phyloP scores from a whole-genome alignment of 2,113 vertebrate genomes.

The Sitta europaea region DNA sequence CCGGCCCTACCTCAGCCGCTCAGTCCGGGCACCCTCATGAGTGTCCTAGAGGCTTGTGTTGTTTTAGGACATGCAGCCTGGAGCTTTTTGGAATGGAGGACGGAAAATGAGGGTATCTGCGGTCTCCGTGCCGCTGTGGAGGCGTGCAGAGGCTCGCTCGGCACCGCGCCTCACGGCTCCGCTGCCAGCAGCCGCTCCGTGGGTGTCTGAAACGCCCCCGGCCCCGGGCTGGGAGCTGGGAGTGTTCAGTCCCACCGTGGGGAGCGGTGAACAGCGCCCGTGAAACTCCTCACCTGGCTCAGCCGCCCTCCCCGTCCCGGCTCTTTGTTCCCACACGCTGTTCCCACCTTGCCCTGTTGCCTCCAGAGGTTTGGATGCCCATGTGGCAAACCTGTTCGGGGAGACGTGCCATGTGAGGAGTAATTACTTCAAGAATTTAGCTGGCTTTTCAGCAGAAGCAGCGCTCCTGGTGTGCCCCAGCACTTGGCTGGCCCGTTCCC shows the following conservation, averaged over 20 bases:
- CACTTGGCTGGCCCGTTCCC: accelerated
- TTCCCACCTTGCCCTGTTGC: not conserved
- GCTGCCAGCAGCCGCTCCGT: accelerated
- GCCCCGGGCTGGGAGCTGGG: not conserved
- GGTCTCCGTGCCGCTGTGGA: not conserved
- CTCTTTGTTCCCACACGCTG: accelerated
- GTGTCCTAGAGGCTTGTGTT: accelerated
- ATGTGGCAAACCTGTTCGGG: not conserved
- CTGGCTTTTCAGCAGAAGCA: not conserved
- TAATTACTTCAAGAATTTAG: accelerated
- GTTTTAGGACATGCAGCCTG: not conserved
- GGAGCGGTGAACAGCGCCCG: not conserved
- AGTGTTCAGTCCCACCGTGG: accelerated
- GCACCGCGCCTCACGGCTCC: not conserved
- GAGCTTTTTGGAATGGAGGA: not conserved
- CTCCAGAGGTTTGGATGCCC: not conserved
- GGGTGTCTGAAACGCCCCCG: accelerated
- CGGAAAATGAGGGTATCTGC: accelerated
- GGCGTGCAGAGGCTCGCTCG: not conserved
- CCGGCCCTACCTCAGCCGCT: not conserved
- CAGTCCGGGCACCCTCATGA: not conserved
- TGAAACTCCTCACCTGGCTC: accelerated
- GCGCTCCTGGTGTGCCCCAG: accelerated
- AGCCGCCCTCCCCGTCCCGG: accelerated
- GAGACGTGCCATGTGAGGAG: not conserved